Base-by-base conservation (phyloP, 2,797 vertebrate genomes). In the Synanceia verrucosa region DNA sequence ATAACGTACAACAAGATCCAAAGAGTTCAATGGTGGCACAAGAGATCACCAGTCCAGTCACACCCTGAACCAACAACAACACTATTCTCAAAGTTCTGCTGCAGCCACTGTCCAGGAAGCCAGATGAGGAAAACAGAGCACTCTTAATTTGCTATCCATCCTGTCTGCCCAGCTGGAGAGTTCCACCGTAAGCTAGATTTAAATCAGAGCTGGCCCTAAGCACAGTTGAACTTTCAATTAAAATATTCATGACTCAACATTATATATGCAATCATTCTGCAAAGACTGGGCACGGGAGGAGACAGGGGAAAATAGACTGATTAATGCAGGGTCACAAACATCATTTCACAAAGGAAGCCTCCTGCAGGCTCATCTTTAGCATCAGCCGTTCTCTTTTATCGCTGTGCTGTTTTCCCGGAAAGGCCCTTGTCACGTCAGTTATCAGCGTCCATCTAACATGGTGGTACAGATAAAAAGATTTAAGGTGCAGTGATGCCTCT, bases 291-390 rank as follows among this genome's bases (percentile, higher is more conserved):
- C n/a, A n/a, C n/a, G n/a, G n/a, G n/a, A n/a, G 62, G 51, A 67
- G 62, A 70, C 4, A 19, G 46, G 31, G 69, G 51, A 14, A 79
- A 70, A 73, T 5, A 56, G 64, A 48, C 65, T 77, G 52, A 85
- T 89, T 81, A 79, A 90, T 84, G 83, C 79, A 78, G 62, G 62
- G 69, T 82, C 83, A 83, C 79, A 78, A 79, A 69, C 68, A 73
- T 51, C 53, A 47, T 70, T 79, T 74, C 64, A 70, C 76, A 73
- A 78, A 75, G 63, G 56, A 79, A 53, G 70, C 65, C 70, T 72
- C 60, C 63, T 76, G 63, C 63, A 67, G 56, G 51, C 56, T 71
- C 66, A 26, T 78, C 76, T 74, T 63, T 18, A 64, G 81, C 56
- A 65, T 81, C 69, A 66, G 55, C 75, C 43, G 46, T 55, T 81